Conservation (phyloP, 2,113 vertebrate species). For the Cyprinodon brontotheroides region DNA sequence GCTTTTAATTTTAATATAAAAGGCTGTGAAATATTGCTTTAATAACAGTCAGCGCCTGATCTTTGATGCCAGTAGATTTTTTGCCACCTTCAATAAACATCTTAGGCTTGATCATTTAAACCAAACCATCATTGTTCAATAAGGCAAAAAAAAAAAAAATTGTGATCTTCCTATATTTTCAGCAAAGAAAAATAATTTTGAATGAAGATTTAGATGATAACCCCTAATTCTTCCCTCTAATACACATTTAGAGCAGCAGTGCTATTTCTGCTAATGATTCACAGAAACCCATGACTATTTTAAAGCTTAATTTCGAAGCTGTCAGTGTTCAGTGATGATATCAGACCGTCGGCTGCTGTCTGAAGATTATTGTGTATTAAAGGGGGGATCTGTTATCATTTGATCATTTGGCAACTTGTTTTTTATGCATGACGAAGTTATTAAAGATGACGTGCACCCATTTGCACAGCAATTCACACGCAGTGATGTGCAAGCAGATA, state of each 20-base stretch:
- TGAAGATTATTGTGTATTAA: background rate
- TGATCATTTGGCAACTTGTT: constrained; percentile 6
- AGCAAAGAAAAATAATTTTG: background rate
- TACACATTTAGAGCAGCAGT: background rate
- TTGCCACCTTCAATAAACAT: background rate
- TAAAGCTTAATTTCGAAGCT: background rate
- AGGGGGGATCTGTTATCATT: background rate
- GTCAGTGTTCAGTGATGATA: background rate
- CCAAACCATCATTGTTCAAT: background rate
- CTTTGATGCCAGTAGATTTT: background rate
- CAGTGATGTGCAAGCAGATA: constrained; percentile 6
- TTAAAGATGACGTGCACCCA: background rate
- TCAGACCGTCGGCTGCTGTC: background rate
- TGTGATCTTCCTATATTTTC: background rate
- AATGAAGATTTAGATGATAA: background rate
- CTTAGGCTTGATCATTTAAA: background rate
- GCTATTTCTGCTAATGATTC: background rate
- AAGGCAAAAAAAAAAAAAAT: background rate
- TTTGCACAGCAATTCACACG: background rate
- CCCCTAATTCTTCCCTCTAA: background rate
- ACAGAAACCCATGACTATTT: background rate
- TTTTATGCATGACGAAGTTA: constrained; percentile 6
- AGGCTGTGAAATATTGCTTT: background rate
- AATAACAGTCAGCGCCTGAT: background rate
- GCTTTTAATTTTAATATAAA: background rate